Percentiles rank a stretch among this genome's conserved stretches.
phyloP scores from a whole-genome alignment of 2,113 vertebrate species.

The Laticauda colubrina region DNA sequence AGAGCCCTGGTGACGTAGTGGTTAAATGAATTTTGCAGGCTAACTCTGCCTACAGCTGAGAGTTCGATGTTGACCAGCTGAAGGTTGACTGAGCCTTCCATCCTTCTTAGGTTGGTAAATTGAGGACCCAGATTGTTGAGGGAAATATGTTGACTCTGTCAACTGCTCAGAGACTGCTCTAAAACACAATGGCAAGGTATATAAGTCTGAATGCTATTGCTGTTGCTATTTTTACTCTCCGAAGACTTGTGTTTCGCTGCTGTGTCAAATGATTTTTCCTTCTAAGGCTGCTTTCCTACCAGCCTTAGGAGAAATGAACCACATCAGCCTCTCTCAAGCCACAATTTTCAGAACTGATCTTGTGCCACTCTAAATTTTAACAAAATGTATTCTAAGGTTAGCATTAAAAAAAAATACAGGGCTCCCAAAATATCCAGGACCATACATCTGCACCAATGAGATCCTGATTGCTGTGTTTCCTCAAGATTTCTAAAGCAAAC shows the following conservation, averaged over 20 bases:
- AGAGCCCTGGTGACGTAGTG: neutral
- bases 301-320: neutral
- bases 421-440: neutral
- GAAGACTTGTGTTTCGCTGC: neutral
- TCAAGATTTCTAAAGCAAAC: neutral
- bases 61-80: neutral
- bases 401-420: neutral
- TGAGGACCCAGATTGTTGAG: neutral
- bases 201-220: neutral
- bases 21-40: neutral
- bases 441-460: neutral
- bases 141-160: neutral
- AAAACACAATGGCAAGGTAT: neutral
- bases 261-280: neutral
- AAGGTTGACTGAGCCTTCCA: neutral
- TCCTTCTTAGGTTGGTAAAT: neutral
- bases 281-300: neutral
- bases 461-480: neutral
- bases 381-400: neutral
- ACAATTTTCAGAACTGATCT: neutral
- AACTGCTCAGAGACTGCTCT: neutral
- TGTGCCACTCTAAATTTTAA: neutral
- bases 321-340: neutral
- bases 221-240: neutral
- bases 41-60: neutral